Base-by-base conservation (phyloP, 2,888 invertebrate species). In the Phyllotreta cruciferae region DNA sequence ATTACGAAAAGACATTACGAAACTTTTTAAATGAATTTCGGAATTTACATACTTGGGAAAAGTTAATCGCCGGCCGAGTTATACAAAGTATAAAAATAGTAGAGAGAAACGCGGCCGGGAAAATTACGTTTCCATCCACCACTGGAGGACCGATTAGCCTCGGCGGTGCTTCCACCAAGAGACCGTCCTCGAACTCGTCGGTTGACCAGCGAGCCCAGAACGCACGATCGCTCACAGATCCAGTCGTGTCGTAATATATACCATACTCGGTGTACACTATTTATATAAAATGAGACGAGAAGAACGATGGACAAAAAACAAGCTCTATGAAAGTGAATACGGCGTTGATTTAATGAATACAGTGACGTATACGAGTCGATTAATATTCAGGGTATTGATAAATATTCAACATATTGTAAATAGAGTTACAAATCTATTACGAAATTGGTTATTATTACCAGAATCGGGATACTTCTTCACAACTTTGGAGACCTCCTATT, bases 241-340 rank as follows among this genome's bases (percentile, higher is more conserved):
- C 13, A 49, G 49, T 11, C 35, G 36, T 49, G 35, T 36, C 49
- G 11, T 49, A 49, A 49, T 49, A 42, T 42, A 55, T 55, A 55
- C 55, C 55, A 55, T 55, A 42, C 55, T 44, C 11, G 55, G 55
- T 42, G 14, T 55, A 55, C 24, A 55, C 55, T 44, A 55, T 55
- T 55, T 55, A 55, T 55, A 55, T 55, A 57, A 57, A 57, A 49
- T 34, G 8, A 38, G 38, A 14, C 6, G 53, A 49, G 39, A 49
- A 14, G 36, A 11, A 37, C 36, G 37, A 45, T 9, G 36, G 39
- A 61, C 35, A 61, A 58, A 57, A 47, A 57, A 49, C 55, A 55
- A 41, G 60, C 58, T 63, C 58, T 54, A 58, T 54, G 57, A 54
- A 58, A 57, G 58, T 60, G 47, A 44, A 60, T 38, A 60, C 41